These are phyloP conservation scores for Axis porcinus DNA, from an alignment of 2,113 vertebrate genomes.

Conservation along the genomic window DNA sequence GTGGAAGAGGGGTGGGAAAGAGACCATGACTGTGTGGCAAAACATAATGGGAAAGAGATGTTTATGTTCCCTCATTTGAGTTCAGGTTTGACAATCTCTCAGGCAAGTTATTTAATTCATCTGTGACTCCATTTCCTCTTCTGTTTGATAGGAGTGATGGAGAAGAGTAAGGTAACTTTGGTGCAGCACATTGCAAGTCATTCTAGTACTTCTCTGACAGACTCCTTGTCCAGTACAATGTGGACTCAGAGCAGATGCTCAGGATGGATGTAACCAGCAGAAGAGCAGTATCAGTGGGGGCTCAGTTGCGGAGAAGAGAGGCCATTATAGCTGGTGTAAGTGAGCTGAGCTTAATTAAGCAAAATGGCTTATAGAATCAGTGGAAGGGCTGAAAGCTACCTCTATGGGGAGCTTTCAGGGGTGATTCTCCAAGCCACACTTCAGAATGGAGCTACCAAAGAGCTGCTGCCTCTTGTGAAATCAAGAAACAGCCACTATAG, in stretches of 20 bases:
- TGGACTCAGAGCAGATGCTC: not conserved
- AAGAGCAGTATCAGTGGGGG: not conserved
- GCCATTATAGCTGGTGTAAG: not conserved
- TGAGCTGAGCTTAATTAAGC: not conserved
- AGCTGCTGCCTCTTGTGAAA: not conserved
- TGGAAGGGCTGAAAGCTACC: not conserved
- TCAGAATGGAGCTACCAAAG: not conserved
- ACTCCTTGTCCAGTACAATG: not conserved
- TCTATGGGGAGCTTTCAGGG: not conserved
- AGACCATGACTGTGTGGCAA: not conserved
- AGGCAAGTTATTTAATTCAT: not conserved
- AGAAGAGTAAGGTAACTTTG: not conserved
- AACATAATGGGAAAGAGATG: not conserved
- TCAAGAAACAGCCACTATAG: not conserved
- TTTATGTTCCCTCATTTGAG: not conserved
- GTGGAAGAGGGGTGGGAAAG: too few relatives aligned
- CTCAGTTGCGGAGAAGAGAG: not conserved
- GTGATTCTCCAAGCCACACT: not conserved
- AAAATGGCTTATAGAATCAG: not conserved
- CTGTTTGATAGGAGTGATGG: not conserved
- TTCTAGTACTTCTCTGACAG: not conserved
- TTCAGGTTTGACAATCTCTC: not conserved
- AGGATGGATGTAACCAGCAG: not conserved
- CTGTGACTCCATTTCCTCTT: not conserved
- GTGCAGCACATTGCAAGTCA: accelerated